Evolutionary conservation across 2,888 invertebrate species (phyloP).

Genomic region (Xanthia icteritia): DNA sequence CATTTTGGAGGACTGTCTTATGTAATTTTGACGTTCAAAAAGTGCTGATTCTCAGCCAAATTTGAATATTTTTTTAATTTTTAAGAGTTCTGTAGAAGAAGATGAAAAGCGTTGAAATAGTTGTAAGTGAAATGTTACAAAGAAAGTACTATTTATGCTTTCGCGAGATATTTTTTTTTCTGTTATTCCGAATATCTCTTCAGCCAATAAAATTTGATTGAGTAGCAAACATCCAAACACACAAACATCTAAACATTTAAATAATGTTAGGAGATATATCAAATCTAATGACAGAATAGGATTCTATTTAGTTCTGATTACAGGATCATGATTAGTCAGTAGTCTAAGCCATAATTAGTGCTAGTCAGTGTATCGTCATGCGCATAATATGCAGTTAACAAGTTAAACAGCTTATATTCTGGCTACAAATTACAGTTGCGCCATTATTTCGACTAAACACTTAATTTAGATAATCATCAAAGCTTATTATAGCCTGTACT

Average conservation of each 20-base stretch:
- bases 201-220: background rate
- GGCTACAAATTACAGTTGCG: constrained; percentile 40
- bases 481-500: constrained; percentile 4
- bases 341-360: constrained; percentile 2
- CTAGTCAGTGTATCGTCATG: constrained; percentile 19
- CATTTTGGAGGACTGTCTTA: too few species aligned
- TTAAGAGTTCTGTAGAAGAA: too few species aligned
- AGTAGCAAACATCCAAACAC: background rate
- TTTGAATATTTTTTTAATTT: too few species aligned
- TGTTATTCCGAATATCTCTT: background rate
- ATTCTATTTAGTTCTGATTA: background rate
- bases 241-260: background rate
- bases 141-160: background rate
- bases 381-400: constrained; percentile 20
- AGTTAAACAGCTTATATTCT: constrained; percentile 36
- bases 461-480: constrained; percentile 15
- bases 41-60: too few species aligned
- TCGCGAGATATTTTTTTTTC: background rate
- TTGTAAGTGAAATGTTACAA: too few species aligned
- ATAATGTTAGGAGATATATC: background rate
- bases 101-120: too few species aligned
- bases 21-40: too few species aligned
- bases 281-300: background rate
- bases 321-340: background rate
- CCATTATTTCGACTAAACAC: constrained; percentile 32